A percentile compares a stretch with the other conserved stretches of the same genome.
Evolutionary conservation across 2,797 vertebrate genomes (phyloP).

Genomic region (Hydrophis major): DNA sequence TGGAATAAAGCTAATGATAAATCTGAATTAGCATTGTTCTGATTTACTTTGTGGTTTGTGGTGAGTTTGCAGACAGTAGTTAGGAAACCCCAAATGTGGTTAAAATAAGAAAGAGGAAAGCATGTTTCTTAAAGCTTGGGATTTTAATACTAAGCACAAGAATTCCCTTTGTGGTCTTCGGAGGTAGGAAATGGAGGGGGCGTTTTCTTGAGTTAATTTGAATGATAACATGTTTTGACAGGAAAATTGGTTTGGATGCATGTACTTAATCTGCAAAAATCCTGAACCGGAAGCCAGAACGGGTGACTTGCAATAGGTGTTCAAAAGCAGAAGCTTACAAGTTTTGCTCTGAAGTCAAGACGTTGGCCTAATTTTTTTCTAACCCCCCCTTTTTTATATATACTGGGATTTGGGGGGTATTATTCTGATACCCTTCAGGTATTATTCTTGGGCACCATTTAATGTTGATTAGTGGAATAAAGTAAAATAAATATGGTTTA

Average conservation of each 20-base stretch:
- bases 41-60: slow-evolving; percentile 74
- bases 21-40: slow-evolving; percentile 58
- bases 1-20: slow-evolving; percentile 55
- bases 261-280: slow-evolving; percentile 31
- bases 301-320: not conserved
- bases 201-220: slow-evolving; percentile 64
- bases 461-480: not conserved
- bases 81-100: slow-evolving; percentile 68
- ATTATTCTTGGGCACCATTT: not conserved
- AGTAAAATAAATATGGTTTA: not conserved
- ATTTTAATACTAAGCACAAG: slow-evolving; percentile 66
- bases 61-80: slow-evolving; percentile 71
- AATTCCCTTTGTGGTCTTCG: slow-evolving; percentile 73
- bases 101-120: slow-evolving; percentile 41
- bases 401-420: not conserved
- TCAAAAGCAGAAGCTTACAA: not conserved
- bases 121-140: slow-evolving; percentile 50
- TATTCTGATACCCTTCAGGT: not conserved
- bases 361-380: not conserved
- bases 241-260: slow-evolving; percentile 44
- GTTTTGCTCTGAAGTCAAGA: not conserved
- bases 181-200: slow-evolving; percentile 63
- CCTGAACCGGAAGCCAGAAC: not conserved
- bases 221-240: slow-evolving; percentile 47
- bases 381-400: not conserved